Percentiles rank a stretch among this genome's conserved stretches.
Evolutionary conservation across 2,888 invertebrate genomes (phyloP).

Genomic region (Temnothorax ravouxi): DNA sequence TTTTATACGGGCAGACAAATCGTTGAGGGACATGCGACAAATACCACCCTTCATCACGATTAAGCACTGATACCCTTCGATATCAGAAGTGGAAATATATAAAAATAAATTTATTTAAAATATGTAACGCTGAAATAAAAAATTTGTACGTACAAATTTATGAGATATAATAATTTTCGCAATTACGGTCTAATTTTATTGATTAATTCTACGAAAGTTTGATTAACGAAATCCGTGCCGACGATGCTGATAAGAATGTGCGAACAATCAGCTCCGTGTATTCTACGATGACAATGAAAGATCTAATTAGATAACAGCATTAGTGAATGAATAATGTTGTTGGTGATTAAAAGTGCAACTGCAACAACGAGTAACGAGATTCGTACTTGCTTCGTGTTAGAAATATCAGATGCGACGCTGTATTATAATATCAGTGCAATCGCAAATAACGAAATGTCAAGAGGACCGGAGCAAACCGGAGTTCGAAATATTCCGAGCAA

Average conservation of each 20-base stretch:
- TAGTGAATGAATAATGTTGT: conserved; percentile 40
- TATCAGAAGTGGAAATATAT: neutral
- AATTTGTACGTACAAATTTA: neutral
- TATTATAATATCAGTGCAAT: neutral
- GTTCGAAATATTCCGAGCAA: neutral
- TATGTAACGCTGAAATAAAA: neutral
- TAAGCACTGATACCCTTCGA: neutral
- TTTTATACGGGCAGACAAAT: conserved; percentile 55
- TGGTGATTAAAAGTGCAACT: conserved; percentile 17
- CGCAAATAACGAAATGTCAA: conserved; percentile 38
- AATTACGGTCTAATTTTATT: neutral
- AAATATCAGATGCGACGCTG: conserved; percentile 19
- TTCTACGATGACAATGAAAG: conserved; percentile 27
- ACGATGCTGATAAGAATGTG: conserved; percentile 32
- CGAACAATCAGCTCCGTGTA: neutral
- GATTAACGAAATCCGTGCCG: neutral
- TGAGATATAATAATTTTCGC: neutral
- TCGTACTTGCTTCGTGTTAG: conserved; percentile 22
- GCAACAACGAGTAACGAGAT: conserved; percentile 35
- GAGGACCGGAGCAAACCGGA: neutral
- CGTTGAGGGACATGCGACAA: conserved; percentile 62
- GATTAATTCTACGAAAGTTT: neutral
- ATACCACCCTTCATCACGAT: neutral
- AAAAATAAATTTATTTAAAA: neutral
- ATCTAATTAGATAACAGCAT: conserved; percentile 49